Evolutionary conservation across 2,888 invertebrate species (phyloP), one percentile per base, ranked within the genome.

Genomic region (Caenorhabditis sulstoni): DNA sequence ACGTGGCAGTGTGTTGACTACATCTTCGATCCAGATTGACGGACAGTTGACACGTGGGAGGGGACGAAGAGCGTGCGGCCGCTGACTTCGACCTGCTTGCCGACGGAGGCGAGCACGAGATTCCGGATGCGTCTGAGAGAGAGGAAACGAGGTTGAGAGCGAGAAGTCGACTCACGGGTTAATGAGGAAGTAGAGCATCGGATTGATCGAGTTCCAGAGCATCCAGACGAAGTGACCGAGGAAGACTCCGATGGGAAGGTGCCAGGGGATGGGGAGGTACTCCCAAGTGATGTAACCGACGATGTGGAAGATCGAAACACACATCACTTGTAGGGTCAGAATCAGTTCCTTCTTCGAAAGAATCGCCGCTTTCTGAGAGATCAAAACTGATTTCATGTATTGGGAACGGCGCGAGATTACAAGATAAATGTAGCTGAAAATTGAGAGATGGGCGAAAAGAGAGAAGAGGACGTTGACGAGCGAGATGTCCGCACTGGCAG

Each of bases 221-320:
- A 83, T 83, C 83, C 83, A 83, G n/a, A 83, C 73, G 18, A 83
- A 80, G 37, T 83, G 83, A 5, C 81, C 80, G 41, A 83, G 59
- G 55, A 81, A 83, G 4, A 81, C 68, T n/a, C 80, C 78, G 16
- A 83, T 67, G 8, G 81, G 81, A 7, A 67, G 47, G 11, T 81
- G 68, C 75, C 75, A 80, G 8, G 81, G 80, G 29, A 83, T 78
- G 14, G 79, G 79, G 50, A 80, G 61, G 37, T 83, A 83, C 55
- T 83, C 83, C 83, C 83, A 83, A 14, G 80, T 71, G 12, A 81
- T 29, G 66, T 80, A 83, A 5, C 83, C 81, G n/a, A 81, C 44
- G 0, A 83, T 39, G 58, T 83, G 81, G 47, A 83, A 80, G 3
- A 67, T 55, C 5, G 80, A 79, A 3, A 83, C 62, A 47, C 77